Evolutionary conservation across 2,113 vertebrate species (phyloP).

Genomic region (Macroglossus sobrinus): DNA sequence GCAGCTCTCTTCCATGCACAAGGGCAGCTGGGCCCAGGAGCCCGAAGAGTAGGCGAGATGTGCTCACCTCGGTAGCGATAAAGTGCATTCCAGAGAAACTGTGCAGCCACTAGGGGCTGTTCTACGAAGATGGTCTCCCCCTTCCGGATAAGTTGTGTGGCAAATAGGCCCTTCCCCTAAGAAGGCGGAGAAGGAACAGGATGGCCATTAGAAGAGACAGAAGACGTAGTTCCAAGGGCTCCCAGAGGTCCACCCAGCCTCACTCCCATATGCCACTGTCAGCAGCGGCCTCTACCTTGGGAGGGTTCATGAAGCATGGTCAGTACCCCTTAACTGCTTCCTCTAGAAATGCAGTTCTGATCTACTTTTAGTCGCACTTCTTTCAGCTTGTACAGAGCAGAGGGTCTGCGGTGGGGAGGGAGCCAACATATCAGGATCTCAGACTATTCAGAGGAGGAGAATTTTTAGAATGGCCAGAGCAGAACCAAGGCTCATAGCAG

Average conservation of each 20-base stretch:
- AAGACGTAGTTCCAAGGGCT: background rate
- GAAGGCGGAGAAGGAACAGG: background rate
- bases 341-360: background rate
- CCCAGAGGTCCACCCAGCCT: background rate
- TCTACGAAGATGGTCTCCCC: conserved; percentile 93
- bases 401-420: background rate
- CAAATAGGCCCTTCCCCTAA: conserved; percentile 96
- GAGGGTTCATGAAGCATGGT: background rate
- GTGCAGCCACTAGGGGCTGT: conserved; percentile 91
- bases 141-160: conserved; percentile 90
- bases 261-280: background rate
- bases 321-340: background rate
- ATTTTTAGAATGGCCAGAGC: background rate
- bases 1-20: background rate
- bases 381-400: background rate
- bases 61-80: conserved; percentile 95
- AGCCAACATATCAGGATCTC: background rate
- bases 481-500: background rate
- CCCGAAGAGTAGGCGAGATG: background rate
- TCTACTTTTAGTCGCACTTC: background rate
- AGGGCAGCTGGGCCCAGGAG: background rate
- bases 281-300: background rate
- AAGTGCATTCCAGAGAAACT: conserved; percentile 97
- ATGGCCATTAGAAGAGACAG: background rate
- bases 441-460: background rate